Percentiles rank a stretch among this genome's conserved stretches.
Conservation (phyloP, 2,113 vertebrate genomes). For the Pionites leucogaster region DNA sequence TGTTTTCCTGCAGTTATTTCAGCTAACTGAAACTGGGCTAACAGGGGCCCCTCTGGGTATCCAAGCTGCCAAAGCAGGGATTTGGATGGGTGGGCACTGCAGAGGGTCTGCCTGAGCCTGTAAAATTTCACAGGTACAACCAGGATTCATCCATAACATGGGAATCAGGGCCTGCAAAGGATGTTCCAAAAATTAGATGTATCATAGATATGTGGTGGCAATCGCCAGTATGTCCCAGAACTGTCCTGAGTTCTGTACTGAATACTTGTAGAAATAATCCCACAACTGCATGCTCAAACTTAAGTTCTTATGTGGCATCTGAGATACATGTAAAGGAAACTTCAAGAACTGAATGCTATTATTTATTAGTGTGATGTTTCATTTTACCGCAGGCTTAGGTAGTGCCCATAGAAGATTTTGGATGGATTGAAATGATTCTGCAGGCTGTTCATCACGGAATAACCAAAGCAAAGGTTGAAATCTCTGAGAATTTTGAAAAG, state of each 20-base stretch:
- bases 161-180: background rate
- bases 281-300: background rate
- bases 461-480: background rate
- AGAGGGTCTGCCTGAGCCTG: background rate
- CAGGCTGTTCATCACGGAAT: background rate
- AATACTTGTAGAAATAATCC: background rate
- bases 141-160: background rate
- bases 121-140: background rate
- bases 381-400: background rate
- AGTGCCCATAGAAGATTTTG: background rate
- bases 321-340: background rate
- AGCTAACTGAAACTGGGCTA: background rate
- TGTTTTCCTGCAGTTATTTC: constrained; percentile 13
- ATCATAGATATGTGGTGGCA: background rate
- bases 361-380: background rate
- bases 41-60: background rate
- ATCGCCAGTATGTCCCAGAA: background rate
- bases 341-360: background rate
- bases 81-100: background rate
- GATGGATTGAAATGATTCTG: background rate
- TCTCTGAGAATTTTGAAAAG: background rate
- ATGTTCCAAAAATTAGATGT: background rate
- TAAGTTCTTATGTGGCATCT: background rate
- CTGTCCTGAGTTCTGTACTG: background rate
- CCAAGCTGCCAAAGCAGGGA: background rate